phyloP scores from a whole-genome alignment of 2,797 vertebrate species.

The Melanogrammus aeglefinus region DNA sequence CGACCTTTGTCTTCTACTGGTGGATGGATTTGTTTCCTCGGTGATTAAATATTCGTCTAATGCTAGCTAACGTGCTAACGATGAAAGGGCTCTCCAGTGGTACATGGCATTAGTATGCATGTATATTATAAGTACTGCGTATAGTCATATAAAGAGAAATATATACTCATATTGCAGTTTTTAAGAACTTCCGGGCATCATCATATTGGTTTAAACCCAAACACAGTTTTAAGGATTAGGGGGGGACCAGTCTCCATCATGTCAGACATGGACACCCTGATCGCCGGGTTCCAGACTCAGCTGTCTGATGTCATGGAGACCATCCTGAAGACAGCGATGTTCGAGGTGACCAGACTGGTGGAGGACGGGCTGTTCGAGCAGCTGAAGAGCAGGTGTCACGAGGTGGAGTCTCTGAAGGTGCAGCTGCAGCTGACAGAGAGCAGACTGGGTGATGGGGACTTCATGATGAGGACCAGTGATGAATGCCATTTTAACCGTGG shows the following conservation, averaged over 20 bases:
- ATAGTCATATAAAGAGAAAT: background rate
- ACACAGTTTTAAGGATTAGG: background rate
- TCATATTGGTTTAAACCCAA: background rate
- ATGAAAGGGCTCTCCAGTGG: background rate
- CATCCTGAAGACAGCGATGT: constrained; percentile 73
- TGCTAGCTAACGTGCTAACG: constrained; percentile 1
- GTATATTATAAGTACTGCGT: background rate
- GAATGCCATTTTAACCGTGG: constrained; percentile 49
- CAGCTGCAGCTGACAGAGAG: constrained; percentile 65
- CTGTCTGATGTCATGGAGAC: constrained; percentile 77
- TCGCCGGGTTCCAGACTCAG: constrained; percentile 75
- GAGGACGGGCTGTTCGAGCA: constrained; percentile 74
- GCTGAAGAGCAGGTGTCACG: constrained; percentile 65
- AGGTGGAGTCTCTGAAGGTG: constrained; percentile 65
- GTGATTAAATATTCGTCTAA: background rate
- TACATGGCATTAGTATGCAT: background rate
- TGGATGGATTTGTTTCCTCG: background rate
- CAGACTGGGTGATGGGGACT: constrained; percentile 43
- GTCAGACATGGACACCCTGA: constrained; percentile 66
- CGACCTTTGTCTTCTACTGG: background rate
- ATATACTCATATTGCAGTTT: background rate
- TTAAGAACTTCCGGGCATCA: background rate
- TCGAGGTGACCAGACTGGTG: constrained; percentile 72
- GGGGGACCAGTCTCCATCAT: constrained; percentile 28
- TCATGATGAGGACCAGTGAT: constrained; percentile 25